These are phyloP conservation scores for Menura novaehollandiae DNA, from an alignment of 2,113 vertebrate species.

Conservation along the genomic window DNA sequence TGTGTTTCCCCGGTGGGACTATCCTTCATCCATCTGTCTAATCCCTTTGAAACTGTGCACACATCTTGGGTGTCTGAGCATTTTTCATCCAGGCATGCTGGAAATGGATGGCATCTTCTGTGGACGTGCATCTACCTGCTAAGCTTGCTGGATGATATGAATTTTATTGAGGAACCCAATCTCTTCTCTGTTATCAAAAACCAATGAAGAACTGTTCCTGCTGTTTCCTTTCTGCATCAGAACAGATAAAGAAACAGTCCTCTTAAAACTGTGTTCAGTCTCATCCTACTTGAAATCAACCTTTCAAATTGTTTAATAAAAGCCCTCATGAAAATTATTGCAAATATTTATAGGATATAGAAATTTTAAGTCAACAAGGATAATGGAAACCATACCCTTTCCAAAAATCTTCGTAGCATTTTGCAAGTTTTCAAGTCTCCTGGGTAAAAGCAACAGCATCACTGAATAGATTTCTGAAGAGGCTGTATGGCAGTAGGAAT, in stretches of 20 bases:
- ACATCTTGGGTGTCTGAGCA: accelerated
- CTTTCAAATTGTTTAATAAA: neutral
- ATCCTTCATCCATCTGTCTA: neutral
- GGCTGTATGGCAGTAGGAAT: neutral
- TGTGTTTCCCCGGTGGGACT: neutral
- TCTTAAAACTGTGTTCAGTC: neutral
- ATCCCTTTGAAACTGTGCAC: neutral
- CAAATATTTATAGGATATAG: neutral
- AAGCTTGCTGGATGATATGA: neutral
- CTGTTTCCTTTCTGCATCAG: neutral
- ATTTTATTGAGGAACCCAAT: neutral
- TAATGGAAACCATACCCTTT: neutral
- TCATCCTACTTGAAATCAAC: neutral
- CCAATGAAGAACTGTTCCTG: neutral
- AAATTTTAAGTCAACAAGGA: neutral
- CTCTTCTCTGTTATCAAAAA: neutral
- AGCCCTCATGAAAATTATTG: neutral
- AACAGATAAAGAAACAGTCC: neutral
- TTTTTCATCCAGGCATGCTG: neutral
- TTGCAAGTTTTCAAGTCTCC: neutral
- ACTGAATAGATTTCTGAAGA: neutral
- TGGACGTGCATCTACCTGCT: neutral
- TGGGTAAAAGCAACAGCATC: neutral
- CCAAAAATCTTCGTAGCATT: neutral
- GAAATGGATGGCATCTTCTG: neutral